A percentile compares a stretch with the other conserved stretches of the same genome.
Conservation (phyloP, 1,140 invertebrate genomes). For the Probaryconus sp. region DNA sequence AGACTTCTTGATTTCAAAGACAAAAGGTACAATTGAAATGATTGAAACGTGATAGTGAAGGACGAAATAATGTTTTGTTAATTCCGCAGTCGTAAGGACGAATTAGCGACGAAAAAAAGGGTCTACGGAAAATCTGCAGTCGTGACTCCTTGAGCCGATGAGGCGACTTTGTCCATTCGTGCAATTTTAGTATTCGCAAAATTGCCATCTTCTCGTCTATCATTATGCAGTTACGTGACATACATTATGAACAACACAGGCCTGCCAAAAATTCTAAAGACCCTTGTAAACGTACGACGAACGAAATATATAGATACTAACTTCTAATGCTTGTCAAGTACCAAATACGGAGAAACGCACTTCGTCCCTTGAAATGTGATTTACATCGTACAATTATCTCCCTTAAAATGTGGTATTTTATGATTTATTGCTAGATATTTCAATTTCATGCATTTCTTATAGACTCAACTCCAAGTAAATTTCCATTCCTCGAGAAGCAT, state of each 20-base stretch:
- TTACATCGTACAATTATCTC: conserved; percentile 30
- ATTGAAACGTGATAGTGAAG: conserved; percentile 43
- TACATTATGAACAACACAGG: conserved; percentile 58
- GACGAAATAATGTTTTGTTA: conserved; percentile 41
- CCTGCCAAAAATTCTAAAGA: conserved; percentile 35
- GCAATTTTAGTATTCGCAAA: conserved; percentile 67
- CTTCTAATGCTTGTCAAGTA: conserved; percentile 26
- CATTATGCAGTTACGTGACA: conserved; percentile 69
- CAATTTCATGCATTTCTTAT: no score
- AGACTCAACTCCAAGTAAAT: no score
- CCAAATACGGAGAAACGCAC: conserved; percentile 9
- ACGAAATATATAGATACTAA: conserved; percentile 5
- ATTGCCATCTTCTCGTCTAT: conserved; percentile 59
- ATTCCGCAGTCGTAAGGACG: conserved; percentile 47
- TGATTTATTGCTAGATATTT: conserved; percentile 16
- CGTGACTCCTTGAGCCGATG: conserved; percentile 48
- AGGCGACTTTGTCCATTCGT: conserved; percentile 49
- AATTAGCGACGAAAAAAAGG: conserved; percentile 54
- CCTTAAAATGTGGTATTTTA: conserved; percentile 4
- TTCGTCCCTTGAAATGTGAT: conserved; percentile 39
- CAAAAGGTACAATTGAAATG: conserved; percentile 49
- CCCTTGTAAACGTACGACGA: conserved; percentile 26
- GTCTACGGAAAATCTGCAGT: conserved; percentile 42
- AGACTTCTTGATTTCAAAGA: no score
- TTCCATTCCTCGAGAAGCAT: no score